Percentiles rank a stretch among this genome's conserved stretches.
Evolutionary conservation across 2,113 vertebrate species (phyloP).

Genomic region (Uropsilus gracilis): DNA sequence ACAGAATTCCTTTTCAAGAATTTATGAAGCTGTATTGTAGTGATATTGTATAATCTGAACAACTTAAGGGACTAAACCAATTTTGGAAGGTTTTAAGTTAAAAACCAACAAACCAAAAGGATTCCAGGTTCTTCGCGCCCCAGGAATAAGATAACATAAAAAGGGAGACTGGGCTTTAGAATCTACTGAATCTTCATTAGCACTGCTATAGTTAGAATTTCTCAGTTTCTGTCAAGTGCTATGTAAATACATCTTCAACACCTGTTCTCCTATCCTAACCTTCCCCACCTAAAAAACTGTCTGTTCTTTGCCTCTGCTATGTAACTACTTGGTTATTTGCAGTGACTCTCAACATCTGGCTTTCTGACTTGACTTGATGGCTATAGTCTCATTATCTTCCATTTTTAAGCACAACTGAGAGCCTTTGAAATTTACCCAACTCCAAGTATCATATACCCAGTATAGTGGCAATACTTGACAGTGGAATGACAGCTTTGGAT

Average conservation of each 20-base stretch:
- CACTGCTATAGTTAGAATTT: not conserved
- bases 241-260: not conserved
- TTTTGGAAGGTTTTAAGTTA: not conserved
- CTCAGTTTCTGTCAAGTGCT: slow-evolving; percentile 22
- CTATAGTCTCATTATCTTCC: not conserved
- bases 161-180: not conserved
- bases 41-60: not conserved
- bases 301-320: not conserved
- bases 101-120: not conserved
- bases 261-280: not conserved
- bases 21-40: not conserved
- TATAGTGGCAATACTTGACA: not conserved
- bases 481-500: slow-evolving; percentile 24
- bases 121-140: not conserved
- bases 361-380: not conserved
- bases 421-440: slow-evolving; percentile 40
- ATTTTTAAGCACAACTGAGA: not conserved
- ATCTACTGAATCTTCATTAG: not conserved
- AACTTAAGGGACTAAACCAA: not conserved
- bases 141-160: not conserved
- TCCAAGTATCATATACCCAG: not conserved
- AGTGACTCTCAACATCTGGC: not conserved
- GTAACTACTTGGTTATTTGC: not conserved
- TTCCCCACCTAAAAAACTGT: not conserved
- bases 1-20: not conserved